phyloP scores from a whole-genome alignment of 1,140 invertebrate species.

The Pectinophora gossypiella region DNA sequence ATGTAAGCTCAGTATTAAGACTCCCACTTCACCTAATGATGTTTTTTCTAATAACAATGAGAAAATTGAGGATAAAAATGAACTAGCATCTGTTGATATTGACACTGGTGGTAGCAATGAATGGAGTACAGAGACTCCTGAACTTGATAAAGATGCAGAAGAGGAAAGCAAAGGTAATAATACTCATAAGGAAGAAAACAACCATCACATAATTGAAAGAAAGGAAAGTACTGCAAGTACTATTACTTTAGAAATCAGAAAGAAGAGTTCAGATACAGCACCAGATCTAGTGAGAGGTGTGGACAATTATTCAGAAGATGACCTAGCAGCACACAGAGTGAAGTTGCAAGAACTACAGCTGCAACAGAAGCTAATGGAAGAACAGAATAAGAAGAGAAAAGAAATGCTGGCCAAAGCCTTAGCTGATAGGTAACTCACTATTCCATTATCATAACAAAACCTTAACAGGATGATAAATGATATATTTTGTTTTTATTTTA shows the following conservation, averaged over 20 bases:
- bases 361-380: constrained; percentile 84
- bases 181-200: constrained; percentile 21
- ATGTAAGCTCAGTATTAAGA: constrained; percentile 56
- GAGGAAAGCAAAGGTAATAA: no score
- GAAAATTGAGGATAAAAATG: constrained; percentile 19
- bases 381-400: constrained; percentile 85
- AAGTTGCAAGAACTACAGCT: constrained; percentile 81
- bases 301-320: constrained; percentile 57
- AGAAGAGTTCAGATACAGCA: constrained; percentile 26
- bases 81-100: no score
- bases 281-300: constrained; percentile 55
- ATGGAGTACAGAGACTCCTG: constrained; percentile 7
- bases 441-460: no score
- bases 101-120: constrained; percentile 12
- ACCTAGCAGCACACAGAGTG: constrained; percentile 45
- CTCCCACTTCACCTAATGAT: constrained; percentile 21
- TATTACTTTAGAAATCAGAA: constrained; percentile 14
- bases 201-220: constrained; percentile 14
- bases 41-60: constrained; percentile 14
- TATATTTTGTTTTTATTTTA: no score
- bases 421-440: constrained; percentile 82
- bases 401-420: constrained; percentile 83
- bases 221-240: constrained; percentile 19
- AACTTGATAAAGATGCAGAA: constrained; percentile 11
- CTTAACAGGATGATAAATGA: no score